Evolutionary conservation across 2,113 vertebrate genomes (phyloP).

Genomic region (Okapia johnstoni): DNA sequence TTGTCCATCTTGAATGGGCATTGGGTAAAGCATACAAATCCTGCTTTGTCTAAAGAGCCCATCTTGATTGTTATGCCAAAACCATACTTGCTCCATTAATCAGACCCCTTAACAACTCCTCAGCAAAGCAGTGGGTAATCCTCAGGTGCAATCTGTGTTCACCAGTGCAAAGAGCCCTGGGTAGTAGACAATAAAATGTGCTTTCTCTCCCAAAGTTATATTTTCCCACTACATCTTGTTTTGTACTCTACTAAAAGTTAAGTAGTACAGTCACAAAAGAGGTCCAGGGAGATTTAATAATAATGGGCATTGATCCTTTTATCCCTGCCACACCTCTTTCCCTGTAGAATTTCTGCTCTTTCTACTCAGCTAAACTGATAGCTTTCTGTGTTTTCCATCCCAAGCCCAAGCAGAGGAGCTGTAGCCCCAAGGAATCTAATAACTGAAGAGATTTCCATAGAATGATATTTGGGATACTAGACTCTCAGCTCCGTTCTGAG

Average conservation of each 20-base stretch:
- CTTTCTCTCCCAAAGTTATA: background rate
- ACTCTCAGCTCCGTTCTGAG: background rate
- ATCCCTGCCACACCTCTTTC: background rate
- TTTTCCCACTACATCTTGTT: conserved; percentile 27
- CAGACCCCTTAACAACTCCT: conserved; percentile 49
- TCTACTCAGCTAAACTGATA: background rate
- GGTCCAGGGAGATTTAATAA: background rate
- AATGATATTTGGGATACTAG: background rate
- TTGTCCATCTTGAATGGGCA: conserved; percentile 74
- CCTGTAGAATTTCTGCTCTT: background rate
- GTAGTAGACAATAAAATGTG: background rate
- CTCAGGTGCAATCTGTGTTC: background rate
- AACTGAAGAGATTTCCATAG: background rate
- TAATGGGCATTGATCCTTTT: background rate
- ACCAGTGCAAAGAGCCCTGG: background rate
- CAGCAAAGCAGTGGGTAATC: conserved; percentile 1
- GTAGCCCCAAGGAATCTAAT: background rate
- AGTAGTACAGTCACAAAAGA: background rate
- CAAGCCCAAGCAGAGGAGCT: background rate
- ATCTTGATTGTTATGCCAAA: conserved; percentile 73
- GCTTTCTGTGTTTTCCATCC: background rate
- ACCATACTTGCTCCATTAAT: conserved; percentile 75
- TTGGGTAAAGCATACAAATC: conserved; percentile 69
- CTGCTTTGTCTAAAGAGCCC: conserved; percentile 70
- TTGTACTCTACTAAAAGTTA: conserved; percentile 15